phyloP scores from a whole-genome alignment of 2,797 vertebrate genomes.

The Chaenodraco wilsoni region DNA sequence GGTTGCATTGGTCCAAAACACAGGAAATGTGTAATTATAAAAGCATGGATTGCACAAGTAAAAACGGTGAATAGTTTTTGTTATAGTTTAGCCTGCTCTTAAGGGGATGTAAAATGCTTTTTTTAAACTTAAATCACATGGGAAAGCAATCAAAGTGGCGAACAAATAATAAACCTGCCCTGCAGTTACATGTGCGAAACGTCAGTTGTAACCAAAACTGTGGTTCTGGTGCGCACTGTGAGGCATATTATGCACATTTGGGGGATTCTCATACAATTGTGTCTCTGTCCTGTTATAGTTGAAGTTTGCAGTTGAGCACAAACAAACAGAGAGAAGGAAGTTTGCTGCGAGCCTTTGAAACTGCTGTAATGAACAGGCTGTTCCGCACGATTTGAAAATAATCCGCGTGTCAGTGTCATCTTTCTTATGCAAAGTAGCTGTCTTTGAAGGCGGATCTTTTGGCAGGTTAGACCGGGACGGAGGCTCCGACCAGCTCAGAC shows the following conservation, averaged over 20 bases:
- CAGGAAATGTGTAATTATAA: not conserved
- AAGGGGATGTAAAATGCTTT: no score
- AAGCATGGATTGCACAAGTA: not conserved
- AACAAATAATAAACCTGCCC: not conserved
- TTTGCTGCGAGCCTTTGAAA: conserved; percentile 79
- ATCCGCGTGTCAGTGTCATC: conserved; percentile 92
- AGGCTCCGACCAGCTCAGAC: conserved; percentile 77
- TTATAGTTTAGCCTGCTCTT: not conserved
- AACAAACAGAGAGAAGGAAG: conserved; percentile 74
- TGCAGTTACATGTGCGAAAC: not conserved
- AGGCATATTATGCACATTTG: conserved; percentile 61
- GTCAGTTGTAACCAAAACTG: conserved; percentile 25
- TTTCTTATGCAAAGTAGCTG: conserved; percentile 97
- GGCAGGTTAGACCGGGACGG: conserved; percentile 85
- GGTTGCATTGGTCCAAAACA: not conserved
- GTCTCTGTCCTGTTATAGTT: conserved; percentile 39
- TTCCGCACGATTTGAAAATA: conserved; percentile 90
- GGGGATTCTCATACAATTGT: conserved; percentile 40
- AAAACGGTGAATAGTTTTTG: not conserved
- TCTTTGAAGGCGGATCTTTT: conserved; percentile 92
- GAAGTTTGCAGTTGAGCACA: conserved; percentile 65
- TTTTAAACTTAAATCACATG: not conserved
- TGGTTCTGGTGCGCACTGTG: conserved; percentile 35
- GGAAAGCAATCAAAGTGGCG: not conserved
- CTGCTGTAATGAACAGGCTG: conserved; percentile 83